Base-by-base conservation (phyloP, 2,797 vertebrate species). In the Enteromius anoplus region DNA sequence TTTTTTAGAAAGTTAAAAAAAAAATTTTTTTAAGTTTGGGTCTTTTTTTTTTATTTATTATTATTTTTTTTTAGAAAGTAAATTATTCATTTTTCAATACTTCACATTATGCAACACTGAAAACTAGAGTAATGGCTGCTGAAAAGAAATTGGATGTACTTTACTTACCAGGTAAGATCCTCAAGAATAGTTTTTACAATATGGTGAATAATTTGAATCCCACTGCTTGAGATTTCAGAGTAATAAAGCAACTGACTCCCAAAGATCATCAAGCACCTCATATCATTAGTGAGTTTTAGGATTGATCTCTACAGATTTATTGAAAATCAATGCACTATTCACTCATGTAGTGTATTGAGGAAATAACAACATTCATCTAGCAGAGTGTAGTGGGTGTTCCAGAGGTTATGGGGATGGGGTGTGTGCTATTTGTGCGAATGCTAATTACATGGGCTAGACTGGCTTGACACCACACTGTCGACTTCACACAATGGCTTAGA, bases 371-470 rank as follows among this genome's bases (percentile, higher is more conserved):
- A 26, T 26, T 70, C 49, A 62, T 83, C 29, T 70, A 69, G 65
- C 14, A 60, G 40, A 60, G 21, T n/a, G 26, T 12, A 4, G 6
- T 32, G 45, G 75, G 72, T 49, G 14, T 66, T 75, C 19, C 58
- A 65, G 29, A 19, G 70, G 68, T 65, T 76, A 66, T 60, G 26
- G 49, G 47, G 68, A 64, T 26, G 26, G 45, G 51, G 77, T 58
- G 32, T 80, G 85, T 75, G 51, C 71, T 78, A 81, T 64, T 81
- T 83, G 86, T 80, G 87, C 78, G 71, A 86, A 84, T 88, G 87
- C 51, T 89, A 88, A 90, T 90, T 85, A 88, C 86, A 51, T 89
- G 82, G 78, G 79, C 80, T 55, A 69, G 76, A 78, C 80, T 83
- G 66, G 47, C 78, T 81, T 87, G 73, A 86, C 88, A 90, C 85